Percentiles rank a stretch among this genome's conserved stretches.
These are phyloP conservation scores for Stegophylla sp. DNA, from an alignment of 2,888 invertebrate species.

Conservation along the genomic window DNA sequence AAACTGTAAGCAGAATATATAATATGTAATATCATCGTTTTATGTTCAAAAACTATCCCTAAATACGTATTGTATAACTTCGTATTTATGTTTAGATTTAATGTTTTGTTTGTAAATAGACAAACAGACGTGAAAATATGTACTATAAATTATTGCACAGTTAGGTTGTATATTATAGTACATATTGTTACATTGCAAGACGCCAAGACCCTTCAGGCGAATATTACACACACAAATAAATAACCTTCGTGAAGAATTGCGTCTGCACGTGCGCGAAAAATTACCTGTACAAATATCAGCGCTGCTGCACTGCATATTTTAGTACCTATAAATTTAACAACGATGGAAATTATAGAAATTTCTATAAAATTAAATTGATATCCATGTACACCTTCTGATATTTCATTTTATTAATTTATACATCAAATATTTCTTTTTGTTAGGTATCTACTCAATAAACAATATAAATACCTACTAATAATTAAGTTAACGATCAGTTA, in stretches of 20 bases:
- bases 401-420: too few relatives aligned
- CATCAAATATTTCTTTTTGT: too few relatives aligned
- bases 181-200: not conserved
- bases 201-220: not conserved
- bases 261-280: not conserved
- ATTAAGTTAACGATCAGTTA: too few relatives aligned
- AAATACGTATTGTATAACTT: not conserved
- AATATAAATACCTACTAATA: too few relatives aligned
- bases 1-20: too few relatives aligned
- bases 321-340: too few relatives aligned
- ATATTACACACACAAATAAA: not conserved
- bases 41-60: not conserved
- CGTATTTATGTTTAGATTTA: not conserved
- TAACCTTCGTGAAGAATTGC: not conserved
- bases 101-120: not conserved
- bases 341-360: too few relatives aligned
- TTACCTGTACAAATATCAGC: too few relatives aligned
- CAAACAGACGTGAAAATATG: not conserved
- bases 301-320: too few relatives aligned
- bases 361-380: too few relatives aligned
- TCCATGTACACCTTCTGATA: too few relatives aligned
- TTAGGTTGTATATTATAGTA: not conserved
- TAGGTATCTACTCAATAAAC: too few relatives aligned
- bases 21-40: not conserved
- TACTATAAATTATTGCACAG: not conserved